Percentiles rank a stretch among this genome's conserved stretches.
Evolutionary conservation across 1,140 invertebrate genomes (phyloP).

Genomic region (Orchestia grillus): DNA sequence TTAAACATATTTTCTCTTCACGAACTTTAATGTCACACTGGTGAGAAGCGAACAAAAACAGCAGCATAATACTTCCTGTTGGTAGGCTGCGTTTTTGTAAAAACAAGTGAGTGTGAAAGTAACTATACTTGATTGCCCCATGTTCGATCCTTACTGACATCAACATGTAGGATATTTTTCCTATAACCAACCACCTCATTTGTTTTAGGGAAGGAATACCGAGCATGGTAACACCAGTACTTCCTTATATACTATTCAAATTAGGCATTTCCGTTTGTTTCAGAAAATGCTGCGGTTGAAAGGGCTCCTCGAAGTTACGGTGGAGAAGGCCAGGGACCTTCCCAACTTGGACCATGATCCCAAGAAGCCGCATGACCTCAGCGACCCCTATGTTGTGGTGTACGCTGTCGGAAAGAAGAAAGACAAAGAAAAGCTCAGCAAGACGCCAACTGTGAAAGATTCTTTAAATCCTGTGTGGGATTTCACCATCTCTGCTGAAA

Average conservation of each 20-base stretch:
- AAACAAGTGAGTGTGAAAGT: too few species aligned
- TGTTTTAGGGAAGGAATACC: not conserved
- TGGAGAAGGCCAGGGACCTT: slow-evolving; percentile 12
- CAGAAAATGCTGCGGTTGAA: slow-evolving; percentile 34
- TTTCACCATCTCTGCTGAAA: not conserved
- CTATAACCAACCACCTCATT: too few species aligned
- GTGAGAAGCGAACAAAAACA: too few species aligned
- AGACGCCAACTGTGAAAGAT: slow-evolving; percentile 48
- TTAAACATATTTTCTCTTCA: too few species aligned
- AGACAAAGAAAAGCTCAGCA: slow-evolving; percentile 10
- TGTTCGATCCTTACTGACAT: too few species aligned
- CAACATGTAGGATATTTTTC: too few species aligned
- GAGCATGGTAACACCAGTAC: not conserved
- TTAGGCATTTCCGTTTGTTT: not conserved
- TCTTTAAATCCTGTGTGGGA: slow-evolving; percentile 53
- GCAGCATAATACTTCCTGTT: too few species aligned
- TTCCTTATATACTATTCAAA: not conserved
- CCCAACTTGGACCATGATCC: slow-evolving; percentile 45
- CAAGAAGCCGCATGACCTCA: slow-evolving; percentile 48
- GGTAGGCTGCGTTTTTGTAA: too few species aligned
- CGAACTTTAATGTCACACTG: too few species aligned
- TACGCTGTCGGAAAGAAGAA: not conserved
- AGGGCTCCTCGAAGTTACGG: slow-evolving; percentile 44
- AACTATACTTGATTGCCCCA: too few species aligned
- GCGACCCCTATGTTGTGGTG: slow-evolving; percentile 48